Base-by-base conservation (phyloP, 2,113 vertebrate species). In the Brachyhypopomus gauderio region DNA sequence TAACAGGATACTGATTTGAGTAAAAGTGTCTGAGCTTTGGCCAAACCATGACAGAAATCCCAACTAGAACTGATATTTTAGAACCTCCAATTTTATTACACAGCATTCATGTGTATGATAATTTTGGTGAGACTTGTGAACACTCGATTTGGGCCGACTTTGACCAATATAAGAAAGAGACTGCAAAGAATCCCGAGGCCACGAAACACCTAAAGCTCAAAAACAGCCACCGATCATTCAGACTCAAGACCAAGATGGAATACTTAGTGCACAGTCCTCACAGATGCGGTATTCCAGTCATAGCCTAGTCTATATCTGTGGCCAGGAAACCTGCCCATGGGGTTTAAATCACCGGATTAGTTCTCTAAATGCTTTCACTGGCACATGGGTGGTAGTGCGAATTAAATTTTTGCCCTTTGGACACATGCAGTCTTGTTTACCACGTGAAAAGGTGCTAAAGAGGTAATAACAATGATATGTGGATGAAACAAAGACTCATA, bases 341-440 rank as follows among this genome's bases (percentile, higher is more conserved):
- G 20, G 66, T 59, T 58, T 52, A 52, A 78, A 78, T 78, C 27
- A 41, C 70, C 41, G 34, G 52, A 78, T 66, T 5, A 69, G 60
- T 36, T 34, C 34, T 58, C 66, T 71, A 23, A 71, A 70, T 41
- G 66, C 25, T 34, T 36, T 16, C 64, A 67, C 34, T 67, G 30
- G 64, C 66, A 12, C 22, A 70, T 70, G 20, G 66, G 38, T 41
- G 66, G 19, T 41, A 5, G 22, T 19, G n/a, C 11, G 77, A 58
- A 78, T 78, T 70, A 14, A 78, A 70, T 59, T 25, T 16, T 41
- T 16, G 11, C 62, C 27, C 12, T n/a, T 70, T 56, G 36, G 76
- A 38, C 63, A 78, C 17, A 48, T 17, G n/a, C 45, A 69, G 25
- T 19, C n/a, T 22, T 56, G 48, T 69, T 78, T 27, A 55, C 48